Evolutionary conservation across 2,797 vertebrate genomes (phyloP).

Genomic region (Cynodonichthys magdalenae): DNA sequence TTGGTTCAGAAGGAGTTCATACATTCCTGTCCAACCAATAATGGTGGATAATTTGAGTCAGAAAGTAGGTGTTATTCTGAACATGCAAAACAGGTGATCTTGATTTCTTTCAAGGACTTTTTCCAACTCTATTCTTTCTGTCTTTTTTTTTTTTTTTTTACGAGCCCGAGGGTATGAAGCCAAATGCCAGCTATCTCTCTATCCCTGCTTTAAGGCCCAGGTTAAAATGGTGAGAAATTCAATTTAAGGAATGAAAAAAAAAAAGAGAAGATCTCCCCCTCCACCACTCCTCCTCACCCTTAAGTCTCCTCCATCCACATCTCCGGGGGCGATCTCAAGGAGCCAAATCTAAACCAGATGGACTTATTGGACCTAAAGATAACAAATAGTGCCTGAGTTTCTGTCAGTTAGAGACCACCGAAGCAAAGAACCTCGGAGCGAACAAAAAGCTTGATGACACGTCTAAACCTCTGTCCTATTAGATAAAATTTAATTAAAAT

Average conservation of each 20-base stretch:
- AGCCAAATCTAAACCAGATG: slow-evolving; percentile 99
- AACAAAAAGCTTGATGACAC: slow-evolving; percentile 60
- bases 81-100: slow-evolving; percentile 92
- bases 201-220: slow-evolving; percentile 86
- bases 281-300: slow-evolving; percentile 77
- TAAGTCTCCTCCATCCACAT: slow-evolving; percentile 78
- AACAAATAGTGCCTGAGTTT: slow-evolving; percentile 92
- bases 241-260: slow-evolving; percentile 83
- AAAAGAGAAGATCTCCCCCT: slow-evolving; percentile 63
- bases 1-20: slow-evolving; percentile 85
- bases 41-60: slow-evolving; percentile 77
- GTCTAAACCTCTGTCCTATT: slow-evolving; percentile 48
- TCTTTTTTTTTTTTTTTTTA: slow-evolving; percentile 56
- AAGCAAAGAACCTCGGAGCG: slow-evolving; percentile 80
- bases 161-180: slow-evolving; percentile 81
- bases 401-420: slow-evolving; percentile 90
- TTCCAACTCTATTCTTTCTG: slow-evolving; percentile 13
- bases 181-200: slow-evolving; percentile 76
- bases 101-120: slow-evolving; percentile 85
- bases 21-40: slow-evolving; percentile 74
- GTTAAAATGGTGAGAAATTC: slow-evolving; percentile 95
- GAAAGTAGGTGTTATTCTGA: slow-evolving; percentile 84
- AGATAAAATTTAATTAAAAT: slow-evolving; percentile 41
- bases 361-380: slow-evolving; percentile 93
- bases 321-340: slow-evolving; percentile 87